Percentiles rank a stretch among this genome's conserved stretches.
phyloP scores from a whole-genome alignment of 2,113 vertebrate genomes.

The Brevimyrus niger region DNA sequence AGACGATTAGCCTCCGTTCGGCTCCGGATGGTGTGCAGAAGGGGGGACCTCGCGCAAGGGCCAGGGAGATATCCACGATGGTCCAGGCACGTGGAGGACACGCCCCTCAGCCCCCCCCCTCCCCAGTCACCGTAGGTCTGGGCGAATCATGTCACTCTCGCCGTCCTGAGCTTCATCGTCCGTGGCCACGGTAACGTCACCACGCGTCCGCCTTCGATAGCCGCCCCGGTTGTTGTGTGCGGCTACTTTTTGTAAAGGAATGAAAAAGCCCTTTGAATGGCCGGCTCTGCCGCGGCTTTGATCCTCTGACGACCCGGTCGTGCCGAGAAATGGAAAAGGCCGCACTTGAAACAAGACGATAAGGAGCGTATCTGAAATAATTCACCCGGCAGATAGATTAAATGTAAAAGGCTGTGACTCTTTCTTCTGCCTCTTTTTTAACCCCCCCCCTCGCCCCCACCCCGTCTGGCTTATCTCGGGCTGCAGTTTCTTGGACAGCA shows the following conservation, averaged over 20 bases:
- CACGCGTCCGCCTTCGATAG: neutral
- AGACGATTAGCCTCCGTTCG: neutral
- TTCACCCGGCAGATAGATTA: constrained; percentile 44
- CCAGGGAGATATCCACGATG: neutral
- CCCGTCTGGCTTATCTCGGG: neutral
- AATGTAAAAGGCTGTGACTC: constrained; percentile 8
- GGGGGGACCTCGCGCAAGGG: neutral
- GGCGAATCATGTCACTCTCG: neutral
- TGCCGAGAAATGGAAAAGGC: constrained; percentile 38
- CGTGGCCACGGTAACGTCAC: neutral
- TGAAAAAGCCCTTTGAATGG: constrained; percentile 40
- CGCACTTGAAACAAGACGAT: constrained; percentile 45
- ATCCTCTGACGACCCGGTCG: constrained; percentile 46
- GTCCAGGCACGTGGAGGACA: neutral
- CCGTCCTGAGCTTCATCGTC: neutral
- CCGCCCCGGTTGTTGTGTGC: constrained; percentile 19
- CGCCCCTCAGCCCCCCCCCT: neutral
- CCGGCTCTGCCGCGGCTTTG: constrained; percentile 36
- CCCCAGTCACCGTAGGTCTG: neutral
- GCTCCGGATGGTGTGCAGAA: neutral
- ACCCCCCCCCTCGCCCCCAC: neutral
- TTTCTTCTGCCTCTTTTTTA: neutral
- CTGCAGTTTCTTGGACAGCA: constrained; percentile 4
- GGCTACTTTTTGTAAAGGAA: constrained; percentile 41
- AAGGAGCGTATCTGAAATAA: constrained; percentile 46